Evolutionary conservation across 2,888 invertebrate genomes (phyloP).

Genomic region (Lydus trimaculatus): DNA sequence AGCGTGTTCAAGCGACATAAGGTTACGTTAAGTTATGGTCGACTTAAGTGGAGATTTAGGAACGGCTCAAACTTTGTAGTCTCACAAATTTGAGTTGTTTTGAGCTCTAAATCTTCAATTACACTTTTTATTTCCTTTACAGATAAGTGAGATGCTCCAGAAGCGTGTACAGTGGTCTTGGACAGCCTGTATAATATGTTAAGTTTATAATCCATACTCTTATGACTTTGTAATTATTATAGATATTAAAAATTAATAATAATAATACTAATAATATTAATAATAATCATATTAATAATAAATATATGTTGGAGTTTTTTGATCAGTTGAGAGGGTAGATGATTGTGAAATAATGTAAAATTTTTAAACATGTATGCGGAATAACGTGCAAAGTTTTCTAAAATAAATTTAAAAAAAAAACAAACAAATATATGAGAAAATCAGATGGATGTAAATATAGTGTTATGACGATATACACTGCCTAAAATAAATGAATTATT

Average conservation of each 20-base stretch:
- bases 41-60: too few species aligned
- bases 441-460: conserved; percentile 61
- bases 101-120: neutral
- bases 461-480: conserved; percentile 62
- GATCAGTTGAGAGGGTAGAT: conserved; percentile 31
- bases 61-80: too few species aligned
- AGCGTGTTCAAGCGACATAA: too few species aligned
- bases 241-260: conserved; percentile 33
- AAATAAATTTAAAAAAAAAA: conserved; percentile 21
- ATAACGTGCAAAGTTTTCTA: conserved; percentile 53
- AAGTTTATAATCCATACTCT: conserved; percentile 28
- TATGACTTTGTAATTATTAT: conserved; percentile 27
- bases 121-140: neutral
- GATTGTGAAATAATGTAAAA: conserved; percentile 41
- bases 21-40: too few species aligned
- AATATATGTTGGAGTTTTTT: neutral
- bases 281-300: conserved; percentile 10
- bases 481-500: conserved; percentile 62
- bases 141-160: neutral
- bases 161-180: neutral
- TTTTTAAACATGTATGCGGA: conserved; percentile 45
- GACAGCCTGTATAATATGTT: conserved; percentile 20
- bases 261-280: conserved; percentile 30
- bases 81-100: too few species aligned
- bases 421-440: conserved; percentile 37